Evolutionary conservation across 2,797 vertebrate species (phyloP), one percentile per base, ranked within the genome.

Genomic region (Ceyx erithaca): DNA sequence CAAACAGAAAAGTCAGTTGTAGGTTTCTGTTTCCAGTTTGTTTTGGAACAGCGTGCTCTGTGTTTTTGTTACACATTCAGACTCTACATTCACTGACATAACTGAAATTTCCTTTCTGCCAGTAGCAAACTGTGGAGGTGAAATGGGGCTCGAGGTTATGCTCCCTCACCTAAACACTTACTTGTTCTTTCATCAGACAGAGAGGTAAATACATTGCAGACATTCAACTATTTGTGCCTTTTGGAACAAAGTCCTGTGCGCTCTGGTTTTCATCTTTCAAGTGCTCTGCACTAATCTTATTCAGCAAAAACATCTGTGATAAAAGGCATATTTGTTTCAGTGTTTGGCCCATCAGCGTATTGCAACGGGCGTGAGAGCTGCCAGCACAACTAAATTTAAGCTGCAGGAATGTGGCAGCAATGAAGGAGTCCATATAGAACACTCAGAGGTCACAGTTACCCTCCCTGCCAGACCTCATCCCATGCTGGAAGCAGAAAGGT

Each of bases 271-370:
- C 94, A 95, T 90, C 59, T 94, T 90, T 67, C 23, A 88, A 96
- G 96, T 97, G 96, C 63, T 93, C 92, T 95, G 98, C 94, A 96
- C 97, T 97, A 90, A 96, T 87, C 90, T 96, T 92, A 97, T 97
- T 98, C 95, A 96, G 85, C 78, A 88, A 92, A 94, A 92, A 92
- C 68, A 91, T 96, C 94, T 94, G 92, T 84, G 94, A 97, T 96
- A 97, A 97, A 97, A 95, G 93, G 87, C 86, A 52, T 92, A 89
- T 97, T 97, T 97, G 89, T 97, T 96, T 95, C 95, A 94, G 80
- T 92, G 91, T 94, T 97, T 96, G 89, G 93, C 87, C 88, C 95
- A 95, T 64, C 71, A 95, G 80, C 76, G 93, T 73, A 90, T 64
- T 96, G 82, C 91, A 95, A 94, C 63, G 96, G 90, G 93, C 58